These are phyloP conservation scores for Camponotus pennsylvanicus DNA, from an alignment of 1,140 invertebrate species.

Conservation along the genomic window DNA sequence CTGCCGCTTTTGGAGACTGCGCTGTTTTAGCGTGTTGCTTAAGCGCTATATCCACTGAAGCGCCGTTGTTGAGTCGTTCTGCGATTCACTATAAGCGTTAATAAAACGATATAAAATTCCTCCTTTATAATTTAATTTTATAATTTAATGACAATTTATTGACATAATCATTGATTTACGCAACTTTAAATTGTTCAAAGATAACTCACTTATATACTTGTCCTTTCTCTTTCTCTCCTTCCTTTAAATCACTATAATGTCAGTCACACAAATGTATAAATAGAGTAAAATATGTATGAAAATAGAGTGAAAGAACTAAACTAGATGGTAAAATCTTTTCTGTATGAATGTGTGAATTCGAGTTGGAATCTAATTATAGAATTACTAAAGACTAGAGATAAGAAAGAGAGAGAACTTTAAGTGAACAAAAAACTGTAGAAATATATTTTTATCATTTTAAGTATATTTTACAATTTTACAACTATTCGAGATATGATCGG, in stretches of 20 bases:
- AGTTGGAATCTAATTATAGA: not conserved
- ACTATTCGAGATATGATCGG: not conserved
- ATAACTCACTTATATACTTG: not conserved
- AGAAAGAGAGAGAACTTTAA: too few relatives aligned
- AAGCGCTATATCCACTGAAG: not conserved
- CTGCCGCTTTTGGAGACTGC: constrained; percentile 50
- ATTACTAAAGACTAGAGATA: not conserved
- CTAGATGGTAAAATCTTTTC: constrained; percentile 5
- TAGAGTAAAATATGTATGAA: too few relatives aligned
- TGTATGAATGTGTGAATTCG: not conserved
- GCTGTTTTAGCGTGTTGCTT: constrained; percentile 33
- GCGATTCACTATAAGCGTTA: not conserved
- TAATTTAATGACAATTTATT: constrained; percentile 9
- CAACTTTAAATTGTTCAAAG: too few relatives aligned
- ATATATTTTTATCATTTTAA: not conserved
- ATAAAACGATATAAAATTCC: not conserved
- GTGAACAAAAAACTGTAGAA: not conserved
- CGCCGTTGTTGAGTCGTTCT: not conserved
- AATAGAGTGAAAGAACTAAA: not conserved
- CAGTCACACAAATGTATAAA: not conserved
- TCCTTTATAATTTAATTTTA: not conserved
- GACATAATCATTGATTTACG: not conserved
- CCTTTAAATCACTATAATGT: not conserved
- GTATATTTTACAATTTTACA: not conserved
- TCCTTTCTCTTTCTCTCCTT: not conserved